A percentile compares a stretch with the other conserved stretches of the same genome.
Evolutionary conservation across 2,888 invertebrate genomes (phyloP).

Genomic region (Hypselothyrea guttata): DNA sequence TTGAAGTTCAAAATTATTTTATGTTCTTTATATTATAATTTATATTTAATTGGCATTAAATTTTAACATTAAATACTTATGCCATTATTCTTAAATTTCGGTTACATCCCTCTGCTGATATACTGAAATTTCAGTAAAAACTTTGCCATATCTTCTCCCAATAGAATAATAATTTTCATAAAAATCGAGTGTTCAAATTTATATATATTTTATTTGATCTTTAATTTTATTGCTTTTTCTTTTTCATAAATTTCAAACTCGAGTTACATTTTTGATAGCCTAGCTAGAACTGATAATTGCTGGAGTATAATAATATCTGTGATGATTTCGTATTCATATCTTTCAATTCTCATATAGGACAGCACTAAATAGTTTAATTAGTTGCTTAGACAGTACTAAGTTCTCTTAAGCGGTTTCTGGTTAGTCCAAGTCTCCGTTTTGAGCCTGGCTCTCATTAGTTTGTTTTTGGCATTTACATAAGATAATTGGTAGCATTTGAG

Average conservation of each 20-base stretch:
- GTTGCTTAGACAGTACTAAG: constrained; percentile 1
- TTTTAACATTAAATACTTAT: too few relatives aligned
- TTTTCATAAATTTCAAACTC: constrained; percentile 2
- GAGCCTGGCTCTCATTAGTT: constrained; percentile 65
- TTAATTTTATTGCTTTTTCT: constrained; percentile 21
- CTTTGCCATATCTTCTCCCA: too few relatives aligned
- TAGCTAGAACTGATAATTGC: constrained; percentile 36
- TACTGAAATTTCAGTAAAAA: too few relatives aligned
- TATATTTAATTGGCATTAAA: too few relatives aligned
- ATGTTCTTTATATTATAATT: too few relatives aligned
- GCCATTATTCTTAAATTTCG: too few relatives aligned
- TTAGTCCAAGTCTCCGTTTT: constrained; percentile 53
- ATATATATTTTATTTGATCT: too few relatives aligned
- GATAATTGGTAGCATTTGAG: constrained; percentile 49
- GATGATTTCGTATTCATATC: constrained; percentile 3
- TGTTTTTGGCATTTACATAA: constrained; percentile 67
- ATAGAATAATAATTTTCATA: too few relatives aligned
- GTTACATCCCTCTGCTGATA: too few relatives aligned
- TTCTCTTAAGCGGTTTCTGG: constrained; percentile 23
- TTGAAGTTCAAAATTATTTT: too few relatives aligned
- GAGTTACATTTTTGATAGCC: constrained; percentile 36
- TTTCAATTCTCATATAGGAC: constrained; percentile 5
- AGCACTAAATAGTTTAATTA: constrained; percentile 21
- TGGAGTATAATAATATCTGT: constrained; percentile 14
- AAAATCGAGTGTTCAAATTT: too few relatives aligned